phyloP scores from a whole-genome alignment of 2,113 vertebrate species.

The Pterocles burchelli region DNA sequence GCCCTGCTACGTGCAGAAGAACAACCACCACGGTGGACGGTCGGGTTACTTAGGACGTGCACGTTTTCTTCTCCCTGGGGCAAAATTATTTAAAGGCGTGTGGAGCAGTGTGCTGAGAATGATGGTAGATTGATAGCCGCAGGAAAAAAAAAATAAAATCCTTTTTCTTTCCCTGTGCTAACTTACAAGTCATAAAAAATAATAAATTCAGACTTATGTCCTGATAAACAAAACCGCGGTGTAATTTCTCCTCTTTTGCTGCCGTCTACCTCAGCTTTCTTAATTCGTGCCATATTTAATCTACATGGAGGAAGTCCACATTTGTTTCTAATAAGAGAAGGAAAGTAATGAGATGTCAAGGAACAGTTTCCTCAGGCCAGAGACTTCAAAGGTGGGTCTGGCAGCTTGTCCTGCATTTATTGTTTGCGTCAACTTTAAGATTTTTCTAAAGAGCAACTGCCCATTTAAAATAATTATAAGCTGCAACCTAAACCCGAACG shows the following conservation, averaged over 20 bases:
- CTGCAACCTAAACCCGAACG: background rate
- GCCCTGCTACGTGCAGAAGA: background rate
- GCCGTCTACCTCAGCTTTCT: background rate
- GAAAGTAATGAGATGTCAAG: slow-evolving; percentile 64
- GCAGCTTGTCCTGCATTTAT: slow-evolving; percentile 40
- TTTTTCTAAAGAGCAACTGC: slow-evolving; percentile 45
- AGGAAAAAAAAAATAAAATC: background rate
- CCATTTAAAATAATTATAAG: slow-evolving; percentile 66
- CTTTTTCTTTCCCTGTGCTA: slow-evolving; percentile 10
- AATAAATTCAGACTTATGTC: slow-evolving; percentile 33
- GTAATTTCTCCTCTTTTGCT: slow-evolving; percentile 13
- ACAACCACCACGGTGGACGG: background rate
- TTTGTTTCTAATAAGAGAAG: slow-evolving; percentile 63
- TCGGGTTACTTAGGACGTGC: background rate
- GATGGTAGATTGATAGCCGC: background rate
- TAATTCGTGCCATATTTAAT: slow-evolving; percentile 56
- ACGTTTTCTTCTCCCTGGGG: background rate
- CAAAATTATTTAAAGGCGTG: background rate
- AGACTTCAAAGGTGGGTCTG: slow-evolving; percentile 66
- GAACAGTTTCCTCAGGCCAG: slow-evolving; percentile 56
- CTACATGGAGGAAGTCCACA: slow-evolving; percentile 14
- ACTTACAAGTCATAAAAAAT: slow-evolving; percentile 38
- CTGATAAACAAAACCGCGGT: slow-evolving; percentile 1
- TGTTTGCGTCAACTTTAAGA: slow-evolving; percentile 15
- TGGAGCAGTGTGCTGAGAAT: background rate